phyloP scores from a whole-genome alignment of 2,888 invertebrate genomes.

The Chelonus formosanus region DNA sequence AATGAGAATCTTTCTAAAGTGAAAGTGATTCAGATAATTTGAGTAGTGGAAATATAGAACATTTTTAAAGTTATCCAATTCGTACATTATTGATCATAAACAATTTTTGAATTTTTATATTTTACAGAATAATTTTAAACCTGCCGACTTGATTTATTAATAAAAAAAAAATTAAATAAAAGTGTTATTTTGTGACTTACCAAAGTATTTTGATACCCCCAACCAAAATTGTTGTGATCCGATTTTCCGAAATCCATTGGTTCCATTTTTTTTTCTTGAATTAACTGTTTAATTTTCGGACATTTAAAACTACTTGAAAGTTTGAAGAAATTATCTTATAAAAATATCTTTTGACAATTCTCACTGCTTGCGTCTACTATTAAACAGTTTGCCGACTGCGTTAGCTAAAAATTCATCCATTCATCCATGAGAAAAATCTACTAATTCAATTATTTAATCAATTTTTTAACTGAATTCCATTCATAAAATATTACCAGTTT shows the following conservation, averaged over 20 bases:
- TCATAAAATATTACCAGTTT: no score
- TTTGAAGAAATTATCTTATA: not conserved
- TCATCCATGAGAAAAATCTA: no score
- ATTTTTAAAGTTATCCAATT: not conserved
- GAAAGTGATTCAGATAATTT: no score
- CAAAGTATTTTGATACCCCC: conserved; percentile 78
- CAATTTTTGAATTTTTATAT: not conserved
- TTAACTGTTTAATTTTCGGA: not conserved
- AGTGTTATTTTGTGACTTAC: conserved; percentile 65
- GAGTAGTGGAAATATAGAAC: not conserved
- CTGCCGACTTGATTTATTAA: conserved; percentile 6
- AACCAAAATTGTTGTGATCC: conserved; percentile 64
- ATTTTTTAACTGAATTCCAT: no score
- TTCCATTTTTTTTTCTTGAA: conserved; percentile 45
- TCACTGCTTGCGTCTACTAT: no score
- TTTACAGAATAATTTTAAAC: not conserved
- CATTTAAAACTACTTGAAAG: not conserved
- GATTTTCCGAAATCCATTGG: conserved; percentile 61
- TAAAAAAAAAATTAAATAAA: not conserved
- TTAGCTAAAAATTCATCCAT: no score
- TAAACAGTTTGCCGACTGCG: no score
- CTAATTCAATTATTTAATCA: no score
- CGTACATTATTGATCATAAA: not conserved
- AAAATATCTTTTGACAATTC: no score
- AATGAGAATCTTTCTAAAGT: no score